Percentiles rank a stretch among this genome's conserved stretches.
Evolutionary conservation across 2,113 vertebrate genomes (phyloP).

Genomic region (Mus musculus): DNA sequence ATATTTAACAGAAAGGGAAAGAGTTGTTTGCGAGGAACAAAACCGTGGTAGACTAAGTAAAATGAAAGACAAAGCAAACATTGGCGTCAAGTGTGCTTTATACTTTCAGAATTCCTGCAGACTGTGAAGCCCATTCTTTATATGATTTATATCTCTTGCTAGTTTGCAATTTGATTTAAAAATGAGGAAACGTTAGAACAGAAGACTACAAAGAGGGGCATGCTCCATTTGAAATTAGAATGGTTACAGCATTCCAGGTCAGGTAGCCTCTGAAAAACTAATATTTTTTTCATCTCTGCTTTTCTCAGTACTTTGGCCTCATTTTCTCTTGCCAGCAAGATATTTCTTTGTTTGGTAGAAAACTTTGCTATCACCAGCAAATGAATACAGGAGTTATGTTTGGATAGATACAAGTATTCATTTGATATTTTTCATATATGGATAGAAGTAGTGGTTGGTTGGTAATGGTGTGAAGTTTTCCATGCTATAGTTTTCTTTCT

Average conservation of each 20-base stretch:
- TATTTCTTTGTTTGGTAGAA: not conserved
- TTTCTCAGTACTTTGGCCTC: not conserved
- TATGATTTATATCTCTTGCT: not conserved
- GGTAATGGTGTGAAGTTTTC: slow-evolving; percentile 11
- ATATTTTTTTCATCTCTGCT: not conserved
- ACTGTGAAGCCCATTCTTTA: not conserved
- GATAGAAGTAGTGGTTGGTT: not conserved
- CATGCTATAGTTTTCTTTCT: not conserved
- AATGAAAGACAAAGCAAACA: not conserved
- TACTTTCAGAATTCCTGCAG: not conserved
- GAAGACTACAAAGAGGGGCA: not conserved
- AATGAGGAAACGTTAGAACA: not conserved
- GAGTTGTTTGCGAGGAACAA: not conserved
- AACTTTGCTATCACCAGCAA: not conserved
- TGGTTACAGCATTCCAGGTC: not conserved
- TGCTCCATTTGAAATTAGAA: not conserved
- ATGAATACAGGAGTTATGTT: not conserved
- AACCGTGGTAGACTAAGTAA: not conserved
- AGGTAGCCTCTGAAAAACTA: not conserved
- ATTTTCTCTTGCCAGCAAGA: not conserved
- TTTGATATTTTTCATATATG: not conserved
- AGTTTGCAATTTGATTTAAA: slow-evolving; percentile 25
- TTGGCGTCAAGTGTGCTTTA: not conserved
- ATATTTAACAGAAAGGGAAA: not conserved
- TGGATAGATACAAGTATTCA: not conserved